Evolutionary conservation across 1,140 invertebrate genomes (phyloP), one percentile per base, ranked within the genome.

Genomic region (Lepidotrigona ventralis): DNA sequence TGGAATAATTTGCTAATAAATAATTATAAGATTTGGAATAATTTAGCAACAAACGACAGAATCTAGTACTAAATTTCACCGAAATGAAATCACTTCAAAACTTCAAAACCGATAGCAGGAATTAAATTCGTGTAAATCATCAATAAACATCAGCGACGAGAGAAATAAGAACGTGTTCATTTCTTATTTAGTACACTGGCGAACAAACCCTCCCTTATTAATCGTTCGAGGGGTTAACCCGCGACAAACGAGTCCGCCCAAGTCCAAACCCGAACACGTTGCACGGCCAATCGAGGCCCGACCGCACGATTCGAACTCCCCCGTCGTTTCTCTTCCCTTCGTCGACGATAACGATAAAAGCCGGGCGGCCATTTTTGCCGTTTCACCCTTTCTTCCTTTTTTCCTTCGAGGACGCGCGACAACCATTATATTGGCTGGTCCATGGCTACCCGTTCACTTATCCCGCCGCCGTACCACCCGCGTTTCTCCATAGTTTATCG

Each of bases 401-500:
- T 39, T 70, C 80, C 77, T 19, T 26, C 56, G 70, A 69, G 71
- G 66, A 72, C 70, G 63, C 81, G 79, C 83, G 85, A 84, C 74
- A 56, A 71, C 84, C 70, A 85, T 91, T 90, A 88, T 89, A 90
- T 89, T 84, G 82, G 71, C 74, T 81, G 64, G 68, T 77, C 58
- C 77, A 63, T 64, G 39, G 60, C 69, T 64, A 29, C 29, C 58
- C 64, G 81, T 63, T 72, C 80, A 64, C 77, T 77, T 12, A n/a
- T 23, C 71, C 66, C 68, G 54, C 74, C 56, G 39, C 74, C 54
- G 39, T 81, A 53, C 29, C 74, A 60, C 51, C 72, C 64, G 39
- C 39, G 54, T 60, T 75, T 39, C 60, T n/a, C 33, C 85, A 88
- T 87, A 72, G 81, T 90, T 91, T 91, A 91, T 91, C 91, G 91